Conservation (phyloP, 1,140 invertebrate genomes). For the Leguminivora glycinivorella region DNA sequence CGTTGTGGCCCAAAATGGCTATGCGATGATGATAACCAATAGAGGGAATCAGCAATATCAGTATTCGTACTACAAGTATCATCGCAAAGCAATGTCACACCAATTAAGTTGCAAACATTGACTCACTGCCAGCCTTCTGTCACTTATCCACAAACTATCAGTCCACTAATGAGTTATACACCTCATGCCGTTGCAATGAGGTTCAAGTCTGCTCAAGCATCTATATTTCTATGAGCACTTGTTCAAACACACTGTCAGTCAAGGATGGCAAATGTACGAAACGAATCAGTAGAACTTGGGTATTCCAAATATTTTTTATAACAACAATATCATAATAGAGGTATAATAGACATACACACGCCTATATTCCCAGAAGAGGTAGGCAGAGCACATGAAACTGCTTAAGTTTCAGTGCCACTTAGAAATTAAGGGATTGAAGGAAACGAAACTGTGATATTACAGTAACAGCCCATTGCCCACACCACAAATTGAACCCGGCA, state of each 20-base stretch:
- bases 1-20: no score
- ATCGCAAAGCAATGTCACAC: conserved; percentile 6
- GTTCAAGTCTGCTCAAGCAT: not conserved
- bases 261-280: conserved; percentile 14
- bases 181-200: not conserved
- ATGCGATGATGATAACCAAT: no score
- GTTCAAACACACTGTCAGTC: not conserved
- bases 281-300: conserved; percentile 13
- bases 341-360: not conserved
- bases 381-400: no score
- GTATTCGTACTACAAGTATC: not conserved
- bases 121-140: conserved; percentile 18
- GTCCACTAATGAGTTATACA: not conserved
- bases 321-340: not conserved
- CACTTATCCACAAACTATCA: not conserved
- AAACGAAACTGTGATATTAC: no score
- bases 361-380: no score
- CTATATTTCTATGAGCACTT: not conserved
- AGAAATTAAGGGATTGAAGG: no score
- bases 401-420: no score
- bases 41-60: no score
- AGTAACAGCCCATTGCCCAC: no score
- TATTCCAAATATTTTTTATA: not conserved
- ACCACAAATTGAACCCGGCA: no score
- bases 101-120: conserved; percentile 13